A percentile compares a stretch with the other conserved stretches of the same genome.
phyloP scores from a whole-genome alignment of 2,888 invertebrate genomes.

The Watsonalla binaria region DNA sequence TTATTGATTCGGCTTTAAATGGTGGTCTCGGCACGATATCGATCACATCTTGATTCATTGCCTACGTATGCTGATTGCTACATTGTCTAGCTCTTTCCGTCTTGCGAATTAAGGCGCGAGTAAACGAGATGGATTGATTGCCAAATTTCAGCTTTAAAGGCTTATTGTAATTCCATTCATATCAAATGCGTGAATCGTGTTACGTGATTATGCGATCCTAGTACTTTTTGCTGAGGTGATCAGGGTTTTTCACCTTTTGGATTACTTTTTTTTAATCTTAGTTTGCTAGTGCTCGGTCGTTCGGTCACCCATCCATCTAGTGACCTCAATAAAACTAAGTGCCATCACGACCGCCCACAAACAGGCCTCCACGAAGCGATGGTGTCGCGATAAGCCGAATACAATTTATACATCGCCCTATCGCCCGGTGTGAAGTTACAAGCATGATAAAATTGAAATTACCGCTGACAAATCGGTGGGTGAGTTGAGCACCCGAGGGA shows the following conservation, averaged over 20 bases:
- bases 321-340: background rate
- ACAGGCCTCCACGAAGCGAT: slow-evolving; percentile 11
- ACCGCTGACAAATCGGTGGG: slow-evolving; percentile 35
- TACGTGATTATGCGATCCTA: background rate
- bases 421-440: slow-evolving; percentile 44
- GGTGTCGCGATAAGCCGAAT: slow-evolving; percentile 16
- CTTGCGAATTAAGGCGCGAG: background rate
- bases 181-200: background rate
- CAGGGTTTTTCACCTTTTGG: background rate
- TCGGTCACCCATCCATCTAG: background rate
- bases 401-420: slow-evolving; percentile 39
- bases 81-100: background rate
- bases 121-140: background rate
- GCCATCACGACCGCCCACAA: background rate
- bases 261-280: background rate
- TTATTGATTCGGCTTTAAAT: background rate
- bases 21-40: background rate
- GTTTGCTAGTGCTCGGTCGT: background rate
- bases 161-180: too few species aligned
- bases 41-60: background rate
- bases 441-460: slow-evolving; percentile 32
- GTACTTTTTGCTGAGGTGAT: background rate
- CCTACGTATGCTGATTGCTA: background rate
- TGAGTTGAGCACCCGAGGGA: slow-evolving; percentile 16
- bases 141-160: background rate